Evolutionary conservation across 2,888 invertebrate species (phyloP).

Genomic region (Scaptomyza polygonia): DNA sequence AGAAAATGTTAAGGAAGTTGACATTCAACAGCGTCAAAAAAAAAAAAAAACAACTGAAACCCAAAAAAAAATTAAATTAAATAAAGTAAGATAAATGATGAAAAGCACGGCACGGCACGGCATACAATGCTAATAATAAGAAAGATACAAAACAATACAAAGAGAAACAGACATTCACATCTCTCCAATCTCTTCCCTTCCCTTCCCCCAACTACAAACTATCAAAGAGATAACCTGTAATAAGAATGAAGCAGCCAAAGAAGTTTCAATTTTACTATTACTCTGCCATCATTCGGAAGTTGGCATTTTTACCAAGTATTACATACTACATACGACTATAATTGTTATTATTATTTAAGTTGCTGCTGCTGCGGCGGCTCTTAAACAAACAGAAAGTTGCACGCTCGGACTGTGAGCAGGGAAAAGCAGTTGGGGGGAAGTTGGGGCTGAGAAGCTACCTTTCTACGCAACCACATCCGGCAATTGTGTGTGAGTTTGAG

Average conservation of each 20-base stretch:
- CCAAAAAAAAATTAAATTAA: slow-evolving; percentile 48
- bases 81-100: slow-evolving; percentile 40
- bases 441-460: slow-evolving; percentile 36
- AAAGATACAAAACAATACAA: background rate
- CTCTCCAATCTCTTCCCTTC: background rate
- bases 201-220: background rate
- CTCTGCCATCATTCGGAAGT: slow-evolving; percentile 59
- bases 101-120: slow-evolving; percentile 4
- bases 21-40: slow-evolving; percentile 52
- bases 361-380: slow-evolving; percentile 38
- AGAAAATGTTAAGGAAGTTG: no score
- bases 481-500: slow-evolving; percentile 43
- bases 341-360: slow-evolving; percentile 74
- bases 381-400: slow-evolving; percentile 69
- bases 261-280: slow-evolving; percentile 6
- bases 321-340: no score
- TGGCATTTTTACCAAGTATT: slow-evolving; percentile 70
- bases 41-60: slow-evolving; percentile 28
- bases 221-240: no score
- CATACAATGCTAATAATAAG: background rate
- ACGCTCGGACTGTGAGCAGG: slow-evolving; percentile 19
- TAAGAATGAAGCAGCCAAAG: slow-evolving; percentile 43
- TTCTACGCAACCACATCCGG: slow-evolving; percentile 66
- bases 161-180: slow-evolving; percentile 32
- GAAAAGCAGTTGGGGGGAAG: no score